Evolutionary conservation across 2,113 vertebrate species (phyloP).

Genomic region (Prionailurus bengalensis): DNA sequence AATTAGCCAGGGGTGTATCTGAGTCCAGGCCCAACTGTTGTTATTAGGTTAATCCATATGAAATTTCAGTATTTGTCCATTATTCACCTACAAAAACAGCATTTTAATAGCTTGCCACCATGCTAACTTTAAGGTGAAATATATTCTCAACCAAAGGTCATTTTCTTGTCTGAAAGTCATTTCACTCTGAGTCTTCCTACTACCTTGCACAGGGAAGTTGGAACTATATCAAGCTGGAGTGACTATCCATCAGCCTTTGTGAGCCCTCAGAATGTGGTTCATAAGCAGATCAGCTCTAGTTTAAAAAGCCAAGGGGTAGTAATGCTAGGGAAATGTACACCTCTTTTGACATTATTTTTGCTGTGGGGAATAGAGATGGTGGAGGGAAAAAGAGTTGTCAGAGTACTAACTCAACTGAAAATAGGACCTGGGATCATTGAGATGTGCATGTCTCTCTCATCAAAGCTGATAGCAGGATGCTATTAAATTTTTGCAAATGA

Average conservation of each 20-base stretch:
- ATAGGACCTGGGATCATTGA: not conserved
- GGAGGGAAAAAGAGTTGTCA: not conserved
- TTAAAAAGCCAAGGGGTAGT: conserved; percentile 6
- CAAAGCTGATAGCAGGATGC: not conserved
- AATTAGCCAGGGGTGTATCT: not conserved
- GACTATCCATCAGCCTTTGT: not conserved
- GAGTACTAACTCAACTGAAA: conserved; percentile 20
- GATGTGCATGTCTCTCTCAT: conserved; percentile 21
- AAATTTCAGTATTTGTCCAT: not conserved
- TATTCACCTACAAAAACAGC: conserved; percentile 30
- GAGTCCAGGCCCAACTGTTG: not conserved
- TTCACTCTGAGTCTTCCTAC: not conserved
- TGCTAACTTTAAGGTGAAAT: conserved; percentile 25
- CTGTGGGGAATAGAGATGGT: not conserved
- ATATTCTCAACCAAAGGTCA: not conserved
- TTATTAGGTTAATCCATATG: not conserved
- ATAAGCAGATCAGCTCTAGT: not conserved
- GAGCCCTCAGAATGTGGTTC: not conserved
- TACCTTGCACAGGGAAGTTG: not conserved
- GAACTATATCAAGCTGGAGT: not conserved
- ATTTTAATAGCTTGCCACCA: conserved; percentile 20
- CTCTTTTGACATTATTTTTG: conserved; percentile 1
- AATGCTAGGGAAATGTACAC: not conserved
- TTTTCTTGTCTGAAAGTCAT: not conserved
- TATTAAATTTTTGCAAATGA: conserved; percentile 47